These are phyloP conservation scores for Podiceps cristatus DNA, from an alignment of 2,113 vertebrate species.

Conservation along the genomic window DNA sequence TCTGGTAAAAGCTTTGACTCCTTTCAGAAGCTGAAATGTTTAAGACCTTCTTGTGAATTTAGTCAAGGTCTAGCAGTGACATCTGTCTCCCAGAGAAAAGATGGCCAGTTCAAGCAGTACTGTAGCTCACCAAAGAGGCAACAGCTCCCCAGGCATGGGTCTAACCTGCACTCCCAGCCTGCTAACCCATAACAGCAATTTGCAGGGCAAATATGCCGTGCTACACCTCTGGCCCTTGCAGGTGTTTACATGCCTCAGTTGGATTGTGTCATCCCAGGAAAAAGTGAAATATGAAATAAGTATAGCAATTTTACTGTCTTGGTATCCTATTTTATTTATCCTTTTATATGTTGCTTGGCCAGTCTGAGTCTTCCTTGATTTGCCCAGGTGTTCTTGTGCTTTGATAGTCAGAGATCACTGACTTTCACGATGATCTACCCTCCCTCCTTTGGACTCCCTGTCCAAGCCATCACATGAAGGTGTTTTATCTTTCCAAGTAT, in stretches of 20 bases:
- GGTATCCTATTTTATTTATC: neutral
- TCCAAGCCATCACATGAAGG: neutral
- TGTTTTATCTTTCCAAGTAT: neutral
- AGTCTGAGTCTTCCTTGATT: accelerated
- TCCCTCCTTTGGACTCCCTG: neutral
- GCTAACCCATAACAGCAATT: neutral
- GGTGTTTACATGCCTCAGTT: neutral
- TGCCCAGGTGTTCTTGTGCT: neutral
- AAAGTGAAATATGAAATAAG: neutral
- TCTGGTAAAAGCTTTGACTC: neutral
- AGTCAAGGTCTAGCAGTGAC: neutral
- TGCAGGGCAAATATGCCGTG: neutral
- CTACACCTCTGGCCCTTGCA: neutral
- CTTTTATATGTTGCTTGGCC: neutral
- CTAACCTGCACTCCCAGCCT: neutral
- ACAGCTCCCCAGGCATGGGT: neutral
- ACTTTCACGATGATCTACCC: neutral
- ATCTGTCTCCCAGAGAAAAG: neutral
- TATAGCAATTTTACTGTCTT: neutral
- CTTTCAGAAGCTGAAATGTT: neutral
- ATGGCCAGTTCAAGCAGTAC: neutral
- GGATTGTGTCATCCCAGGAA: neutral
- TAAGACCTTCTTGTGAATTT: neutral
- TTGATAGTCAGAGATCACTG: neutral
- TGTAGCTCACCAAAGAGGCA: neutral